These are phyloP conservation scores for Pseudonaja textilis DNA, from an alignment of 2,113 vertebrate genomes.

Conservation along the genomic window DNA sequence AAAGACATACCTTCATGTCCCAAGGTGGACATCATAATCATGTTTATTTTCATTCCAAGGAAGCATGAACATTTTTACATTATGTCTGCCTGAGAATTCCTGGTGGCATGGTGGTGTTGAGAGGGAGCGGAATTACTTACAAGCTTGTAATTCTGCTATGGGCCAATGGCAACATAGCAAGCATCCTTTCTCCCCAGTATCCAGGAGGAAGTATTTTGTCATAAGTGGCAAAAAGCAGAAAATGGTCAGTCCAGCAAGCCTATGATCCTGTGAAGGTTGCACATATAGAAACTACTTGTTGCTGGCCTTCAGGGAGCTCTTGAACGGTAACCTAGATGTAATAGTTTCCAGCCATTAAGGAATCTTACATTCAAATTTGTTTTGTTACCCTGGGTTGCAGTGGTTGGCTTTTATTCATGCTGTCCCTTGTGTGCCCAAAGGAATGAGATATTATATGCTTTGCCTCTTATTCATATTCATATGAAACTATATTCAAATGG, in stretches of 20 bases:
- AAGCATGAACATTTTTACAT: background rate
- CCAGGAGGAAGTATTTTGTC: constrained; percentile 53
- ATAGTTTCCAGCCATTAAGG: constrained; percentile 46
- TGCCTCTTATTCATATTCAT: background rate
- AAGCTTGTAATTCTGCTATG: background rate
- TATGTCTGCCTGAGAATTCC: constrained; percentile 10
- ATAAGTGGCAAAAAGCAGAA: background rate
- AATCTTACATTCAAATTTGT: constrained; percentile 23
- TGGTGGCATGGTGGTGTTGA: background rate
- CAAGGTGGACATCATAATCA: background rate
- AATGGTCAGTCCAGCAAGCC: constrained; percentile 19
- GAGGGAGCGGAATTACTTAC: constrained; percentile 1
- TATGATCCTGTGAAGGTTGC: background rate
- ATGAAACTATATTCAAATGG: background rate
- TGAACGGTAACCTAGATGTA: constrained; percentile 37
- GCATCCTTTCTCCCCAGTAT: constrained; percentile 1
- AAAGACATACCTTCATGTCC: background rate
- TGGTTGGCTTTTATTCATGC: constrained; percentile 25
- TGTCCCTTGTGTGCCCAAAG: constrained; percentile 18
- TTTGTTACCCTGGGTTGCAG: constrained; percentile 21
- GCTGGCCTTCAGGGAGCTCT: constrained; percentile 33
- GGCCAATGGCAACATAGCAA: constrained; percentile 20
- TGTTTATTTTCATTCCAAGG: constrained; percentile 20
- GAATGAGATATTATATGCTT: background rate
- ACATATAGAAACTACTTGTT: constrained; percentile 37